phyloP scores from a whole-genome alignment of 2,113 vertebrate species.

The Bos taurus region DNA sequence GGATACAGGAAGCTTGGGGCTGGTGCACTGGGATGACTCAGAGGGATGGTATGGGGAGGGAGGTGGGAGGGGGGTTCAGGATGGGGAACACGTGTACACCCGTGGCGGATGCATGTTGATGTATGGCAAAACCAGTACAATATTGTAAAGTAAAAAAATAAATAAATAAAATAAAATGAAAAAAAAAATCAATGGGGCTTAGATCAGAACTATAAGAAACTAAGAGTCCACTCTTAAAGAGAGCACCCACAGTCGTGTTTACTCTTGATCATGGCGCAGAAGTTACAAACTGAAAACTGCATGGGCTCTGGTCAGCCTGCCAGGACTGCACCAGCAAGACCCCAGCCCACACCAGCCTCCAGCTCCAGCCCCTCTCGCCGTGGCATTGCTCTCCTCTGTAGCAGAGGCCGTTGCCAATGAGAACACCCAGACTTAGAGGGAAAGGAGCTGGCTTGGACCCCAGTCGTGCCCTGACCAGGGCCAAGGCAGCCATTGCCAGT shows the following conservation, averaged over 20 bases:
- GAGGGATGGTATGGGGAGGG: too few species aligned
- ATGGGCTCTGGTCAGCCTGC: background rate
- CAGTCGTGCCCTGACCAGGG: background rate
- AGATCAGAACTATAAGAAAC: background rate
- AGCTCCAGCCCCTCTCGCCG: background rate
- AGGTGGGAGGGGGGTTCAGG: too few species aligned
- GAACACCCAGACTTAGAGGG: background rate
- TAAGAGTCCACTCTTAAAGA: background rate
- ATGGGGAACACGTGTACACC: too few species aligned
- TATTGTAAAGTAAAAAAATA: too few species aligned
- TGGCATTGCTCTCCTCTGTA: background rate
- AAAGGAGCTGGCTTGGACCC: background rate
- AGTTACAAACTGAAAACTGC: background rate
- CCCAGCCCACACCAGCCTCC: background rate
- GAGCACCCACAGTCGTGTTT: fast-evolving
- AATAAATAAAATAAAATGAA: too few species aligned
- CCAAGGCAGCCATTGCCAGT: background rate
- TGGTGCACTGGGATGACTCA: too few species aligned
- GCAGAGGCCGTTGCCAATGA: background rate
- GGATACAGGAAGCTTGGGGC: too few species aligned
- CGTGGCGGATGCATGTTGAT: too few species aligned
- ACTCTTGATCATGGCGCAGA: background rate
- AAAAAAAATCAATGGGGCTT: background rate
- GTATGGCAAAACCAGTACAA: too few species aligned
- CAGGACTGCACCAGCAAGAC: background rate